Percentiles rank a stretch among this genome's conserved stretches.
Evolutionary conservation across 2,797 vertebrate species (phyloP).

Genomic region (Pangasius sanitwongsei): DNA sequence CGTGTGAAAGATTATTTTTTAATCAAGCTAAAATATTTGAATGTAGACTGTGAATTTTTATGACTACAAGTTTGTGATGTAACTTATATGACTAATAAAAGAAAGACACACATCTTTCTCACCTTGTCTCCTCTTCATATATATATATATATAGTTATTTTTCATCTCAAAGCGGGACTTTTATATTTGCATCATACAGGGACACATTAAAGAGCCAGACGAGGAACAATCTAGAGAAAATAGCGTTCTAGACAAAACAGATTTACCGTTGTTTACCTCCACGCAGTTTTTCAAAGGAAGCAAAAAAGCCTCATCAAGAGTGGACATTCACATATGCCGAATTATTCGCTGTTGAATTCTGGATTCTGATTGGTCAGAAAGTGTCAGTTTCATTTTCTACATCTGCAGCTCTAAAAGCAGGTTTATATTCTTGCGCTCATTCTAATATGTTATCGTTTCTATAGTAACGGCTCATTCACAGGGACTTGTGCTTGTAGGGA

Average conservation of each 20-base stretch:
- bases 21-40: slow-evolving; percentile 62
- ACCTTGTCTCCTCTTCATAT: neutral
- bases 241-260: too few species aligned
- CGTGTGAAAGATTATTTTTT: slow-evolving; percentile 75
- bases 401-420: neutral
- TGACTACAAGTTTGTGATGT: slow-evolving; percentile 48
- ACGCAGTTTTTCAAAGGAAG: neutral
- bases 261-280: neutral
- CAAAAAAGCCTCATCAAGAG: neutral
- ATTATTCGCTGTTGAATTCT: neutral
- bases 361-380: neutral
- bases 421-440: neutral
- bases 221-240: neutral
- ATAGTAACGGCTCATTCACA: too few species aligned
- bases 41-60: slow-evolving; percentile 52
- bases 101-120: neutral
- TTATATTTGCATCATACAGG: neutral
- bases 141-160: too few species aligned
- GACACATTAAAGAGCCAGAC: neutral
- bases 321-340: neutral
- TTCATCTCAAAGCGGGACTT: neutral
- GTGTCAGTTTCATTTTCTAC: too few species aligned
- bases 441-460: too few species aligned
- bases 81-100: slow-evolving; percentile 44
- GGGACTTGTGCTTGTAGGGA: too few species aligned